These are phyloP conservation scores for Heliconius ismenius DNA, from an alignment of 2,888 invertebrate genomes.

Conservation along the genomic window DNA sequence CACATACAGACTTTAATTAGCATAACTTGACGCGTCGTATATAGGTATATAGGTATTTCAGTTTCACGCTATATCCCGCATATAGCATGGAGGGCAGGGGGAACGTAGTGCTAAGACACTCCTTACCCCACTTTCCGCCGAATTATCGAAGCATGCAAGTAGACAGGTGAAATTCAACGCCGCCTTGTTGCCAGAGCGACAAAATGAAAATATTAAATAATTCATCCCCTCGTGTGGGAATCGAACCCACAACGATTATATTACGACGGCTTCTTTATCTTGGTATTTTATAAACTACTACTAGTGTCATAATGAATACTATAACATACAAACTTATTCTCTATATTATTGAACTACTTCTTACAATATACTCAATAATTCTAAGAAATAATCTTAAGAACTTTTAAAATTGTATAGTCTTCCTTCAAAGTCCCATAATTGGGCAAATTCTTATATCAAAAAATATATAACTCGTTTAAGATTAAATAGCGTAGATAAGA, in stretches of 20 bases:
- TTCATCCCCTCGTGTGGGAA: no score
- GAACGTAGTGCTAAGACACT: no score
- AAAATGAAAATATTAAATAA: no score
- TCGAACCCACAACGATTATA: neutral
- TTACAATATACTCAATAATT: neutral
- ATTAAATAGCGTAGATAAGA: neutral
- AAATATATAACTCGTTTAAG: neutral
- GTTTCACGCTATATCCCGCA: neutral
- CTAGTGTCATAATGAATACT: neutral
- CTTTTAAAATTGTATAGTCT: constrained; percentile 8
- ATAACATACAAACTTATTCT: neutral
- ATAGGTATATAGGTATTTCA: no score
- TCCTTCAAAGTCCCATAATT: constrained; percentile 2
- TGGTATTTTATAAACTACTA: neutral
- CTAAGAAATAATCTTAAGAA: neutral
- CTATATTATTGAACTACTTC: neutral
- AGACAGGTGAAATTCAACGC: no score
- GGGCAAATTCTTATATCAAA: neutral
- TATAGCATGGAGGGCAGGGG: no score
- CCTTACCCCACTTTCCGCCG: neutral
- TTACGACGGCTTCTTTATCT: no score
- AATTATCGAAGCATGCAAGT: no score
- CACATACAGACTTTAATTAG: neutral
- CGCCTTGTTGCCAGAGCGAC: no score
- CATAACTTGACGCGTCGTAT: neutral